Base-by-base conservation (phyloP, 2,888 invertebrate genomes). In the Tanypteryx hageni region DNA sequence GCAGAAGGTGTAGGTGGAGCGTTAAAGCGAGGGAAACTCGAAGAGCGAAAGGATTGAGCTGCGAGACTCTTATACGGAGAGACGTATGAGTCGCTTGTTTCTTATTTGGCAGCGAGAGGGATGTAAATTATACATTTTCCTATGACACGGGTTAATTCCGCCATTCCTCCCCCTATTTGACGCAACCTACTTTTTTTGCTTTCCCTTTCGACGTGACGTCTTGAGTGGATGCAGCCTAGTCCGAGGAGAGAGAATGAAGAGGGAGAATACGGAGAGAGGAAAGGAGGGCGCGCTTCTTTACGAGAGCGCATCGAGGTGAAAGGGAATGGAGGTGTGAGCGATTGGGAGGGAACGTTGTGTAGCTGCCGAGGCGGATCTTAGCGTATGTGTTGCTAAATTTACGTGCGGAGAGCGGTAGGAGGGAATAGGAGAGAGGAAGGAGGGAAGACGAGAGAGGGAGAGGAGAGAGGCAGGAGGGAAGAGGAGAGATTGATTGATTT, bases 371-470 rank as follows among this genome's bases (percentile, higher is more conserved):
- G 82, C 27, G 83, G 18, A 56, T 4, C 44, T 5, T 44, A 56
- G n/a, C 2, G 44, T 44, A 44, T 44, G 44, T 5, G 44, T 44
- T 44, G 44, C 44, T 44, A 44, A 44, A 5, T 5, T 44, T 44
- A 1, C 44, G 44, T 44, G 44, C 44, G 44, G 44, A 44, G 44
- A 44, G 44, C 44, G 44, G 86, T 16, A 31, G 31, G 61, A 61
- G 86, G 56, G n/a, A n/a, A n/a, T n/a, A n/a, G n/a, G n/a, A n/a
- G 86, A 58, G 86, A 57, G 86, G 13, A 61, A 61, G 86, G 86
- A 86, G 61, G 86, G 44, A 31, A 31, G 22, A 27, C 44, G 83
- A 83, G 27, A 27, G 44, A n/a, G 56, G 83, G n/a, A n/a, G 83
- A 57, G 83, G 44, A 56, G 18, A 10, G 83, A 56, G 83, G 44